A percentile compares a stretch with the other conserved stretches of the same genome.
Conservation (phyloP, 2,797 vertebrate species). For the Parauchenoglanis ngamensis region DNA sequence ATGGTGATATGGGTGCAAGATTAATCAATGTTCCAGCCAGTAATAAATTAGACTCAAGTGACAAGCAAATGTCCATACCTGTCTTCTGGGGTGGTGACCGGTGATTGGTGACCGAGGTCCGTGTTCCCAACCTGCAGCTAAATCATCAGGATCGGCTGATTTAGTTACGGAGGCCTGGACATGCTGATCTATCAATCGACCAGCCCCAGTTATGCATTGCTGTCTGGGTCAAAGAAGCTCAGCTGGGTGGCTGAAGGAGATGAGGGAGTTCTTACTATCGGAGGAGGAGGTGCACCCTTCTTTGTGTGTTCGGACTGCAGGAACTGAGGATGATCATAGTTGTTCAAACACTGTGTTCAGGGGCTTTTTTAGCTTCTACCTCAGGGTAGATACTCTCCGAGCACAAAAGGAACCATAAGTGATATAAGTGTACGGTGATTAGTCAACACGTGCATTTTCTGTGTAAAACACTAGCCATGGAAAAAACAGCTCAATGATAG, state of each 20-base stretch:
- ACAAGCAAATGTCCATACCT: conserved; percentile 75
- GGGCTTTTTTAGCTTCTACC: too few species aligned
- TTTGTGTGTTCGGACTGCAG: too few species aligned
- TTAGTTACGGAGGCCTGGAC: conserved; percentile 70
- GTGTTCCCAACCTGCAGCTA: conserved; percentile 73
- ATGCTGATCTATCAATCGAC: conserved; percentile 75
- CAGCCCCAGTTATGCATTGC: conserved; percentile 67
- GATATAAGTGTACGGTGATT: too few species aligned
- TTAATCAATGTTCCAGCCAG: conserved; percentile 80
- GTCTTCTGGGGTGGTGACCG: conserved; percentile 70
- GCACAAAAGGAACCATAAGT: too few species aligned
- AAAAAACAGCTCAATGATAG: too few species aligned
- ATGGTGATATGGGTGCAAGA: conserved; percentile 67
- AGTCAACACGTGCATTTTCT: too few species aligned
- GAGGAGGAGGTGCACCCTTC: too few species aligned
- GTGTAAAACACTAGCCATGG: too few species aligned
- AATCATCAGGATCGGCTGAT: conserved; percentile 76
- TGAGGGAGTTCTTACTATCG: background rate
- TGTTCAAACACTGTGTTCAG: too few species aligned
- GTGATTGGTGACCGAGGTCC: conserved; percentile 77
- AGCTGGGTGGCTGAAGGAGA: conserved; percentile 57
- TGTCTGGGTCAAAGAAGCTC: conserved; percentile 65
- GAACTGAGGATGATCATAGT: too few species aligned
- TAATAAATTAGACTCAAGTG: conserved; percentile 79
- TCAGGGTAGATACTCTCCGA: too few species aligned